Evolutionary conservation across 2,797 vertebrate genomes (phyloP).

Genomic region (Propithecus deckenii): DNA sequence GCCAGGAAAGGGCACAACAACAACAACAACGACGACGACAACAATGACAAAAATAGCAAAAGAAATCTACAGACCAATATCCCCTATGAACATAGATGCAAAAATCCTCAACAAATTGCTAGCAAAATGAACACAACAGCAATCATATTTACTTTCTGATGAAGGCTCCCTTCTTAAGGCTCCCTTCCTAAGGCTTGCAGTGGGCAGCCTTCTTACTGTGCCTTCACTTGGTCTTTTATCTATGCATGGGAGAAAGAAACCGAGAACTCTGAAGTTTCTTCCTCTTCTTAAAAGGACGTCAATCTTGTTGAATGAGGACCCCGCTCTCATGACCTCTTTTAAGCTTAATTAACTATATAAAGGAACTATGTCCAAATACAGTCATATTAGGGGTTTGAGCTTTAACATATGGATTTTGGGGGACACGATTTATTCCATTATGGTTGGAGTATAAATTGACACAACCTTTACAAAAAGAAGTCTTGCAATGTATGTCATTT

Average conservation of each 20-base stretch:
- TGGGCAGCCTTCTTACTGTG: not conserved
- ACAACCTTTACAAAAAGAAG: not conserved
- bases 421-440: not conserved
- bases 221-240: not conserved
- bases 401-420: not conserved
- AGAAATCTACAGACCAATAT: too few relatives aligned
- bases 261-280: not conserved
- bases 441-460: rapidly evolving
- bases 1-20: too few relatives aligned
- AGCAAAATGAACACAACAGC: too few relatives aligned
- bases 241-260: not conserved
- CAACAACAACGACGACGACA: too few relatives aligned
- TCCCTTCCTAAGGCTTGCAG: not conserved
- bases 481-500: not conserved
- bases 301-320: not conserved
- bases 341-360: not conserved
- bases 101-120: too few relatives aligned
- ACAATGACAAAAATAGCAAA: too few relatives aligned
- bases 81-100: too few relatives aligned
- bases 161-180: rapidly evolving
- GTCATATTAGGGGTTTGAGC: rapidly evolving
- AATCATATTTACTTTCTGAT: not conserved
- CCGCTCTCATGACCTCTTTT: not conserved
- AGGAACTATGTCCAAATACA: not conserved
- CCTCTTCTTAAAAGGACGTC: too few relatives aligned